Evolutionary conservation across 1,140 invertebrate species (phyloP).

Genomic region (Eumeta japonica): DNA sequence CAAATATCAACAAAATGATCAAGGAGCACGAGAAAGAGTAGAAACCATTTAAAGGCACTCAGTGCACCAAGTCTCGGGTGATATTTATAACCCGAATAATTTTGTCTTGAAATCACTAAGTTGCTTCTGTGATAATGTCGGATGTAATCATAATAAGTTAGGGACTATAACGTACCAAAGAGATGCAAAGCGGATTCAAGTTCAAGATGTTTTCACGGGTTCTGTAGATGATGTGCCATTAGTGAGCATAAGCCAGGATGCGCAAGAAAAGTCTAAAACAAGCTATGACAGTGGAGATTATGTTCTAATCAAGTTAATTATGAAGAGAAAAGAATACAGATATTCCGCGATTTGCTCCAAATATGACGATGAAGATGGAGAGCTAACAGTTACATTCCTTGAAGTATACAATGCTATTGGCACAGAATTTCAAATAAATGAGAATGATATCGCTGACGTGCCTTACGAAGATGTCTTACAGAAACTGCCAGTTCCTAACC

Average conservation of each 20-base stretch:
- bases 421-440: too few relatives aligned
- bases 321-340: conserved; percentile 9
- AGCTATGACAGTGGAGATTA: too few relatives aligned
- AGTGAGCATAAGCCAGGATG: conserved; percentile 5
- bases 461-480: too few relatives aligned
- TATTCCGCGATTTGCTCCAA: conserved; percentile 6
- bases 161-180: conserved; percentile 4
- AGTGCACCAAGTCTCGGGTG: conserved; percentile 8
- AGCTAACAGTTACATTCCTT: too few relatives aligned
- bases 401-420: conserved; percentile 4
- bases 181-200: conserved; percentile 1
- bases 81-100: conserved; percentile 9
- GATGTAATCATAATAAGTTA: conserved; percentile 9
- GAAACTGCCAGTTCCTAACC: too few relatives aligned
- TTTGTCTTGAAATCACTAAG: too few relatives aligned
- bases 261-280: too few relatives aligned
- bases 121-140: too few relatives aligned
- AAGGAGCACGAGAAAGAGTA: conserved; percentile 9
- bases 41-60: too few relatives aligned
- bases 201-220: conserved; percentile 1
- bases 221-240: conserved; percentile 9
- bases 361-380: conserved; percentile 9
- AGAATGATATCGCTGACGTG: too few relatives aligned
- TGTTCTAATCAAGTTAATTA: too few relatives aligned
- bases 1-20: conserved; percentile 5